Conservation (phyloP, 2,888 invertebrate genomes). For the Syrphus vitripennis region DNA sequence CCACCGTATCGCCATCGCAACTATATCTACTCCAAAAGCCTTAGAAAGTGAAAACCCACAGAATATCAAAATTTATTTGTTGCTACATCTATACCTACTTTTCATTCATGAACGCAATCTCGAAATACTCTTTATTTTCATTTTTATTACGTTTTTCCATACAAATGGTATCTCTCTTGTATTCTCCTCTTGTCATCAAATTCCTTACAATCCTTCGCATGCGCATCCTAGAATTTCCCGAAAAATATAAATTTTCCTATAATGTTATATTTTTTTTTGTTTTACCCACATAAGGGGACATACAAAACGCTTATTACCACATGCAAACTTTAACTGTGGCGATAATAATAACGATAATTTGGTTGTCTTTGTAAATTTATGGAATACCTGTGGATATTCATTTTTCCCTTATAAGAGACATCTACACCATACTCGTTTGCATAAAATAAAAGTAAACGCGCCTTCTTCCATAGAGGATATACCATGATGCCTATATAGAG, state of each 20-base stretch:
- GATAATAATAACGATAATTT: conserved; percentile 67
- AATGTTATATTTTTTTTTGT: not conserved
- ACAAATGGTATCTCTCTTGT: not conserved
- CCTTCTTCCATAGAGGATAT: not conserved
- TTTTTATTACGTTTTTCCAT: not conserved
- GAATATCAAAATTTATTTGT: conserved; percentile 55
- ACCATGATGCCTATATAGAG: not conserved
- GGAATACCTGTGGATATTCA: conserved; percentile 71
- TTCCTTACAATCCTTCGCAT: conserved; percentile 34
- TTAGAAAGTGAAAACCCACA: conserved; percentile 63
- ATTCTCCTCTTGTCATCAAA: conserved; percentile 29
- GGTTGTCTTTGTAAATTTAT: conserved; percentile 69
- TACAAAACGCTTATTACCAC: conserved; percentile 34
- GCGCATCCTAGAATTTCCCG: conserved; percentile 60
- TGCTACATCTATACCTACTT: conserved; percentile 28
- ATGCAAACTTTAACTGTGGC: conserved; percentile 58
- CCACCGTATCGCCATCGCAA: conserved; percentile 8
- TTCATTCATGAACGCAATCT: conserved; percentile 64
- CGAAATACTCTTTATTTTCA: conserved; percentile 19
- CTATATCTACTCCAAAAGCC: not conserved
- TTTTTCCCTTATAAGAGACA: not conserved
- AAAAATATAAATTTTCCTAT: conserved; percentile 9
- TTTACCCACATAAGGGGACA: not conserved
- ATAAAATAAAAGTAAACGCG: not conserved
- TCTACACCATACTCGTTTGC: conserved; percentile 12